These are phyloP conservation scores for Coptodon bakossiorum DNA, from an alignment of 2,113 vertebrate species.

Conservation along the genomic window DNA sequence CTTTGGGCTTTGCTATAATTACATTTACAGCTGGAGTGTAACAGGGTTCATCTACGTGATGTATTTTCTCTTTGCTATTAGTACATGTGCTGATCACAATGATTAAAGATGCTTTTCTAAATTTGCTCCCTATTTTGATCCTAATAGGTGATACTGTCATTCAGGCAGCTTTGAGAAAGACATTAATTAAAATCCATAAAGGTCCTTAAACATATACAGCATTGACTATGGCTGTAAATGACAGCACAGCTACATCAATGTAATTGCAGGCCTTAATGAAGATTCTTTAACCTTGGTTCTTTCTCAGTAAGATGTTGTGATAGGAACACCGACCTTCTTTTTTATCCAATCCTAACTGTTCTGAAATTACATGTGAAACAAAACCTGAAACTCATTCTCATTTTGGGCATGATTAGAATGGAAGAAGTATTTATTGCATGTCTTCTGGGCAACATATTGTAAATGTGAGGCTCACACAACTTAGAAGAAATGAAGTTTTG, in stretches of 20 bases:
- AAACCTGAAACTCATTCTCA: not conserved
- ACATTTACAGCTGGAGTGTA: not conserved
- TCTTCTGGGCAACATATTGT: not conserved
- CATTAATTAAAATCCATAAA: not conserved
- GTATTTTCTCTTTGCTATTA: not conserved
- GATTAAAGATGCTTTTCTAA: not conserved
- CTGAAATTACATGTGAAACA: not conserved
- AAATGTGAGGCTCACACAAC: not conserved
- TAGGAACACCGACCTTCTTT: not conserved
- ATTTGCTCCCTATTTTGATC: not conserved
- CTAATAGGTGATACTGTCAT: not conserved
- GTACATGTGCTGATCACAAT: not conserved
- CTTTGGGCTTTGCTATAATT: not conserved
- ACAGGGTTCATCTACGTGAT: not conserved
- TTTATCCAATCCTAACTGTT: not conserved
- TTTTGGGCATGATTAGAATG: not conserved
- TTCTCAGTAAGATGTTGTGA: not conserved
- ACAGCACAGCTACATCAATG: not conserved
- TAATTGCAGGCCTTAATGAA: not conserved
- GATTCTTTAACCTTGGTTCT: not conserved
- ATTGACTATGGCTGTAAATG: not conserved
- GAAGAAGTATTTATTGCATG: not conserved
- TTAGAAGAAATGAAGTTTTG: not conserved
- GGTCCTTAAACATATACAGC: not conserved
- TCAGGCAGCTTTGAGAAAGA: not conserved